These are phyloP conservation scores for Brachionus rubens DNA, from an alignment of 1,140 invertebrate genomes.

Conservation along the genomic window DNA sequence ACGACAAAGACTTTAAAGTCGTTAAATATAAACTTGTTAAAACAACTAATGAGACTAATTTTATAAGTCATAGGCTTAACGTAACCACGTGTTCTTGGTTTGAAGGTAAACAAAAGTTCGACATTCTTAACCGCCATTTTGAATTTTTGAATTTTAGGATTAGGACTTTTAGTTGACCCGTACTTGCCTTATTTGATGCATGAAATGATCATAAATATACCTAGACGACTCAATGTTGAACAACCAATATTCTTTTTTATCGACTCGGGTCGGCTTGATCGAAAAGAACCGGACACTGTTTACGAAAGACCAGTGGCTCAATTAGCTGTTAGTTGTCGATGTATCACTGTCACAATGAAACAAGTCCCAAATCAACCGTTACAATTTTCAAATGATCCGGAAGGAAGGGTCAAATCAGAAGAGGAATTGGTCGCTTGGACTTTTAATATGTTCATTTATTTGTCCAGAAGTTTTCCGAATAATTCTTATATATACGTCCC, in stretches of 20 bases:
- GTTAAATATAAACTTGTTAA: neutral
- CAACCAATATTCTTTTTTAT: conserved; percentile 14
- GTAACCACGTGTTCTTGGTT: neutral
- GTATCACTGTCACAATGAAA: conserved; percentile 5
- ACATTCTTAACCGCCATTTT: neutral
- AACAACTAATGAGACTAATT: neutral
- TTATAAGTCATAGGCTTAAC: neutral
- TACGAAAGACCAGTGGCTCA: neutral
- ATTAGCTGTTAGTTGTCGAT: neutral
- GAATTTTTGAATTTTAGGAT: neutral
- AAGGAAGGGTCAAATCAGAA: neutral
- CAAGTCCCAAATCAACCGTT: conserved; percentile 34
- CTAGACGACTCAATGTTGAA: neutral
- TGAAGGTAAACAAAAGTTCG: neutral
- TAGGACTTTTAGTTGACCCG: conserved; percentile 2
- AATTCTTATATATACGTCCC: neutral
- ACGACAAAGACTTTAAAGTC: no score
- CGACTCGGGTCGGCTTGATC: neutral
- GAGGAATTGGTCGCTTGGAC: conserved; percentile 13
- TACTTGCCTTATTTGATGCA: neutral
- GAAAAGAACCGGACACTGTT: neutral
- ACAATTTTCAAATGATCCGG: neutral
- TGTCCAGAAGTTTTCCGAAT: neutral
- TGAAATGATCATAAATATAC: conserved; percentile 22
- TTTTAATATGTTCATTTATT: conserved; percentile 11